phyloP scores from a whole-genome alignment of 2,113 vertebrate species.

The Chiloscyllium plagiosum region DNA sequence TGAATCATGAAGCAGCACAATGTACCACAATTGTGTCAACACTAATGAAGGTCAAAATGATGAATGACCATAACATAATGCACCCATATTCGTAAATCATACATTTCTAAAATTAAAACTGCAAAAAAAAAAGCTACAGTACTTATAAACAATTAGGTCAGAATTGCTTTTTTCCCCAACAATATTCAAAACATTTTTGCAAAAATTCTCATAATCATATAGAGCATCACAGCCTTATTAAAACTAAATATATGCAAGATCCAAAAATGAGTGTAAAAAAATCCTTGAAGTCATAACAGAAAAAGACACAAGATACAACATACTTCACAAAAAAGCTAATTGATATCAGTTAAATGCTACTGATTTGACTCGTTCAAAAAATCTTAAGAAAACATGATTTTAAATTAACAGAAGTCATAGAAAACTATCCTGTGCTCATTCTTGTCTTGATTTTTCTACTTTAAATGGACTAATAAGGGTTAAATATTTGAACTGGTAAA shows the following conservation, averaged over 20 bases:
- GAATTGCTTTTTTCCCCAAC: background rate
- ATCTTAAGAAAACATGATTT: background rate
- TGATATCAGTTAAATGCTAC: background rate
- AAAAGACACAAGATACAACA: background rate
- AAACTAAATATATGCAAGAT: background rate
- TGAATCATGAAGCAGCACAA: conserved; percentile 15
- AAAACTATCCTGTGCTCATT: background rate
- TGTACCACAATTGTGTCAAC: background rate
- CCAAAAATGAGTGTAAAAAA: background rate
- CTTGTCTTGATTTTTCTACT: background rate
- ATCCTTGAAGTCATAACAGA: background rate
- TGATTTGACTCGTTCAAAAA: background rate
- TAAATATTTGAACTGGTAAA: background rate
- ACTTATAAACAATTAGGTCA: conserved; percentile 10
- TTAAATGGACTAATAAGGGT: background rate
- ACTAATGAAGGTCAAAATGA: conserved; percentile 24
- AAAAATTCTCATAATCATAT: background rate
- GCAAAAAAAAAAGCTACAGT: background rate
- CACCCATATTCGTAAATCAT: background rate
- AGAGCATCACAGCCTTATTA: background rate
- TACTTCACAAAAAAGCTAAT: background rate
- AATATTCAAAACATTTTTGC: background rate
- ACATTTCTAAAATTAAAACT: background rate
- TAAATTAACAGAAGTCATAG: background rate
- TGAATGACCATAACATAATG: background rate